phyloP scores from a whole-genome alignment of 2,113 vertebrate genomes.

The Dromiciops gliroides region DNA sequence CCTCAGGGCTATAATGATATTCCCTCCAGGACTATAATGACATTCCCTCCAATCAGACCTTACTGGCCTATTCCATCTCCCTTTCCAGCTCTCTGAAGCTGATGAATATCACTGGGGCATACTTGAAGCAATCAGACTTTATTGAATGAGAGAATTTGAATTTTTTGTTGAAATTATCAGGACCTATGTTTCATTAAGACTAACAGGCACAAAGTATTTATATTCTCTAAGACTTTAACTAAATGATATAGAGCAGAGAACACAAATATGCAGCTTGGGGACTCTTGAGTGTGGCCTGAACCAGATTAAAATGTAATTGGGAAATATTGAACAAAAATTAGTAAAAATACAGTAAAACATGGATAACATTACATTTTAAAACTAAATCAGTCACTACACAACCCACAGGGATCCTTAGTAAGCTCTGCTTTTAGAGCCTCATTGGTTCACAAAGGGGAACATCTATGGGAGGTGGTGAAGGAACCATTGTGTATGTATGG shows the following conservation, averaged over 20 bases:
- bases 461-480: not conserved
- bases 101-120: not conserved
- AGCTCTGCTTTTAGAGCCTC: not conserved
- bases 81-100: not conserved
- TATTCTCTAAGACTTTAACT: not conserved
- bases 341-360: not conserved
- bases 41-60: not conserved
- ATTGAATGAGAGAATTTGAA: not conserved
- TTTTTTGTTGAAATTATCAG: not conserved
- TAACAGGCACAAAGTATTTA: not conserved
- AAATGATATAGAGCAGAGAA: not conserved
- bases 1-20: not conserved
- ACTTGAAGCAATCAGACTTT: not conserved
- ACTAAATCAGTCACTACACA: not conserved
- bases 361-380: not conserved
- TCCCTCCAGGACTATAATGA: not conserved
- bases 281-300: not conserved
- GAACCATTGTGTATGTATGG: not conserved
- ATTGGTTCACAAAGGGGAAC: not conserved
- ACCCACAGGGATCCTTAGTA: not conserved
- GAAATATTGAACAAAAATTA: not conserved
- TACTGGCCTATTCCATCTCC: not conserved
- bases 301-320: not conserved
- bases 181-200: not conserved
- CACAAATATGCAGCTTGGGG: not conserved